phyloP scores from a whole-genome alignment of 2,113 vertebrate genomes.

The Crotalus viridis region DNA sequence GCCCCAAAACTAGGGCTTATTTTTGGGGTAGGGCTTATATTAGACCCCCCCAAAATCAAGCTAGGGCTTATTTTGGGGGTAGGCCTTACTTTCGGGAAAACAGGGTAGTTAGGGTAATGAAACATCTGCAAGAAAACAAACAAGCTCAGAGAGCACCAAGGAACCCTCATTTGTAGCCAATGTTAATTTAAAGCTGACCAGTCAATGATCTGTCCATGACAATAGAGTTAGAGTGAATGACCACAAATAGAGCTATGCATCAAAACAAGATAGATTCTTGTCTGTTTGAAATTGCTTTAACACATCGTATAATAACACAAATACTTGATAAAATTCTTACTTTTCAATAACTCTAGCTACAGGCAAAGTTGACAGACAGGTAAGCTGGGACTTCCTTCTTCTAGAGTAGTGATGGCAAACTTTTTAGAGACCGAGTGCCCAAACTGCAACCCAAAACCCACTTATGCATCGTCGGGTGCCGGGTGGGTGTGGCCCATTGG shows the following conservation, averaged over 20 bases:
- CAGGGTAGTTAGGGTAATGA: too few species aligned
- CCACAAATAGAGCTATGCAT: background rate
- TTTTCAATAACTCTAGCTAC: background rate
- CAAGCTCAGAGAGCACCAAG: too few species aligned
- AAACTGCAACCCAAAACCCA: too few species aligned
- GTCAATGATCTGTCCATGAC: background rate
- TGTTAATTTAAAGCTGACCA: background rate
- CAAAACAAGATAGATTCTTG: background rate
- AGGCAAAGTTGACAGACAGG: background rate
- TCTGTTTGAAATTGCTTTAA: background rate
- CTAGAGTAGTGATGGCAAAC: background rate
- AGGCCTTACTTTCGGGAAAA: too few species aligned
- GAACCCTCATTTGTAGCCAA: background rate
- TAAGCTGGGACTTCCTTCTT: background rate
- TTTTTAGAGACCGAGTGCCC: too few species aligned
- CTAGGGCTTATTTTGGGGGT: too few species aligned
- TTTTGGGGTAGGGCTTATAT: too few species aligned
- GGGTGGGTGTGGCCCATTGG: too few species aligned
- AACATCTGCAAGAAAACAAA: too few species aligned
- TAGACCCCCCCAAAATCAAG: too few species aligned
- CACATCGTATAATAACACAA: background rate
- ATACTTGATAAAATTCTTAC: background rate
- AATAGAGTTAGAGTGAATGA: background rate
- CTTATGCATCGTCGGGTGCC: too few species aligned
- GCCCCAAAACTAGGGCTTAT: too few species aligned